A percentile compares a stretch with the other conserved stretches of the same genome.
Evolutionary conservation across 2,113 vertebrate genomes (phyloP).

Genomic region (Megaceryle maxima): DNA sequence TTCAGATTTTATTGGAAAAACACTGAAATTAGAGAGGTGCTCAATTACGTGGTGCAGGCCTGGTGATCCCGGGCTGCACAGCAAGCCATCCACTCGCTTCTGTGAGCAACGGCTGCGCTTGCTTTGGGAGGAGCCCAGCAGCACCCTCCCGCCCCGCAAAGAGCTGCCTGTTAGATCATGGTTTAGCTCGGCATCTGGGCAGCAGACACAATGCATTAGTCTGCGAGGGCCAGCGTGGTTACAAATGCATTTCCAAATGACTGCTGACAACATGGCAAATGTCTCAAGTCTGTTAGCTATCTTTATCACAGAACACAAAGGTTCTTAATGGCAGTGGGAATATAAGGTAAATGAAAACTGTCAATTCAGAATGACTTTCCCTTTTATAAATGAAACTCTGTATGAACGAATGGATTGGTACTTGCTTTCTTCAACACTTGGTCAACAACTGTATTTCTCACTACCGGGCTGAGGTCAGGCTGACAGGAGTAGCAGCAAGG

Average conservation of each 20-base stretch:
- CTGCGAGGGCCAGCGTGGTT: background rate
- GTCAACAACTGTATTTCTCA: background rate
- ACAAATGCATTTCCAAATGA: constrained; percentile 26
- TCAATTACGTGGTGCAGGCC: background rate
- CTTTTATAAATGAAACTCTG: constrained; percentile 21
- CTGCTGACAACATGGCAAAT: constrained; percentile 27
- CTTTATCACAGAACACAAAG: background rate
- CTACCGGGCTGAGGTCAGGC: background rate
- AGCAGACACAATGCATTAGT: background rate
- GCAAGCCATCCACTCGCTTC: background rate
- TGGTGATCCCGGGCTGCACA: background rate
- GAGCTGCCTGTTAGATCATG: background rate
- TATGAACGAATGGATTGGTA: background rate
- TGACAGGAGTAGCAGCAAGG: background rate
- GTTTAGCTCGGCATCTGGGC: background rate
- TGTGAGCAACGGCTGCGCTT: background rate
- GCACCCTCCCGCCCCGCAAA: background rate
- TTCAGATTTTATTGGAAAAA: background rate
- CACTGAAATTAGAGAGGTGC: background rate
- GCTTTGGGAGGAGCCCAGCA: background rate
- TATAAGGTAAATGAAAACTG: constrained; percentile 32
- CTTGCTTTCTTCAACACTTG: constrained; percentile 8
- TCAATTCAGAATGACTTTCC: constrained; percentile 29
- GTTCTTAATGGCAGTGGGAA: background rate
- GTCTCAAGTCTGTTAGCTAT: background rate